Evolutionary conservation across 1,140 invertebrate genomes (phyloP).

Genomic region (Plectus sambesii): DNA sequence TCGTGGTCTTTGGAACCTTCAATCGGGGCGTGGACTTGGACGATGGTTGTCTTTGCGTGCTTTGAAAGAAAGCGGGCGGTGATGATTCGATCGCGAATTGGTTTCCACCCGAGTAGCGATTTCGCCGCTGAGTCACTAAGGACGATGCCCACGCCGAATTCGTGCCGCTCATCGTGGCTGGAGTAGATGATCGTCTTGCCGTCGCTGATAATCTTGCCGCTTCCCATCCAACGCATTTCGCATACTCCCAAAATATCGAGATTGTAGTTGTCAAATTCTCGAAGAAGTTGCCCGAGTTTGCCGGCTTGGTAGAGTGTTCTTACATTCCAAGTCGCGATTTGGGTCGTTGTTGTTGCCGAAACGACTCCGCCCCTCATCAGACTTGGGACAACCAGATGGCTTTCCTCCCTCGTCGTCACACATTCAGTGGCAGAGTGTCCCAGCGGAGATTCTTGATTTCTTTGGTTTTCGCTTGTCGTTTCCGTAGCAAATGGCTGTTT

Average conservation of each 20-base stretch:
- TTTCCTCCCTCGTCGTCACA: background rate
- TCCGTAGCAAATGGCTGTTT: background rate
- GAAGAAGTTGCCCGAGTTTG: background rate
- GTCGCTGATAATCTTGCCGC: background rate
- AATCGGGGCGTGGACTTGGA: conserved; percentile 22
- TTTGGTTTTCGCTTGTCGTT: background rate
- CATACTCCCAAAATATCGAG: background rate
- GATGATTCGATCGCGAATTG: conserved; percentile 12
- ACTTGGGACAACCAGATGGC: background rate
- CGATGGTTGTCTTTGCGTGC: conserved; percentile 5
- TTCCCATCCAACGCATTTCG: background rate
- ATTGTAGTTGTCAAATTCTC: conserved; percentile 1
- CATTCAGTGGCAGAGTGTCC: background rate
- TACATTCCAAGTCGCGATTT: background rate
- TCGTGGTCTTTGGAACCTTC: conserved; percentile 15
- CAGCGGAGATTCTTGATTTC: background rate
- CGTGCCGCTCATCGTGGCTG: background rate
- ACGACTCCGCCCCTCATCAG: background rate
- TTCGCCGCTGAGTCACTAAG: conserved; percentile 1
- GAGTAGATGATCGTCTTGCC: background rate
- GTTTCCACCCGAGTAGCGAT: conserved; percentile 14
- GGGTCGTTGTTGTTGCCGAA: background rate
- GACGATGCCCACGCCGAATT: background rate
- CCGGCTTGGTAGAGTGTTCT: background rate
- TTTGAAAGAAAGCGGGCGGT: conserved; percentile 6